Evolutionary conservation across 2,888 invertebrate genomes (phyloP).

Genomic region (Lithosia quadra): DNA sequence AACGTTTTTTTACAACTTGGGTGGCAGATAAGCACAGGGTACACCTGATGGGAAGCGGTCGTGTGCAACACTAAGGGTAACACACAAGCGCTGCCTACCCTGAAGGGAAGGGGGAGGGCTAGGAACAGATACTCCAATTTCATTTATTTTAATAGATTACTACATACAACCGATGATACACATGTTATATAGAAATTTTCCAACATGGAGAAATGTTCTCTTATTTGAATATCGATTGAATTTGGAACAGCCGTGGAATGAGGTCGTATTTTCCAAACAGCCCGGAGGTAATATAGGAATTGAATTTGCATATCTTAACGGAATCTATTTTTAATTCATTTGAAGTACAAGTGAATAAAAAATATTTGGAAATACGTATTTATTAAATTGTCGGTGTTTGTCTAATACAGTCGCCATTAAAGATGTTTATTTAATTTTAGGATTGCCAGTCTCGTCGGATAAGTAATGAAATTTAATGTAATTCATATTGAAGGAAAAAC

Average conservation of each 20-base stretch:
- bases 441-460: not conserved
- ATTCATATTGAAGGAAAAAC: not conserved
- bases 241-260: conserved; percentile 29
- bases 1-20: no score
- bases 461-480: not conserved
- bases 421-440: not conserved
- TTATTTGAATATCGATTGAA: conserved; percentile 51
- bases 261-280: conserved; percentile 39
- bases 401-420: not conserved
- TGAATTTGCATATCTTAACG: conserved; percentile 41
- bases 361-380: not conserved
- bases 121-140: no score
- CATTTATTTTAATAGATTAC: not conserved
- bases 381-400: not conserved
- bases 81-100: no score
- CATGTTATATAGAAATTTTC: conserved; percentile 28
- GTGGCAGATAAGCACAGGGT: no score
- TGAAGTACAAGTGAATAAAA: conserved; percentile 1
- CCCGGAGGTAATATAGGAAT: conserved; percentile 31
- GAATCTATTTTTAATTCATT: conserved; percentile 33
- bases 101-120: no score
- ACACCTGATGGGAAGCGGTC: no score
- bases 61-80: no score
- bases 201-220: conserved; percentile 28
- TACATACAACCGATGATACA: conserved; percentile 4